These are phyloP conservation scores for Parascotia fuliginaria DNA, from an alignment of 2,888 invertebrate species.

Conservation along the genomic window DNA sequence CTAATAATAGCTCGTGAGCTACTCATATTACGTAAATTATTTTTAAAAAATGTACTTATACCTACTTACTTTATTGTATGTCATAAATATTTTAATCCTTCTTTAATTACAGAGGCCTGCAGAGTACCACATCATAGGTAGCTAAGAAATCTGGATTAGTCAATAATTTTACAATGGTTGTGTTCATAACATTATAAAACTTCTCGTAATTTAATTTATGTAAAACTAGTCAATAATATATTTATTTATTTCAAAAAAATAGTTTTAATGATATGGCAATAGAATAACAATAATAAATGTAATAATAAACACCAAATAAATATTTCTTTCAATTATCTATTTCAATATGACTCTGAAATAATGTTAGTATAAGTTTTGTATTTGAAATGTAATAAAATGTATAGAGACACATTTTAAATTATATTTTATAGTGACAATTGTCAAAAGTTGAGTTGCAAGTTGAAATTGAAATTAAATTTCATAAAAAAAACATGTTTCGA, in stretches of 20 bases:
- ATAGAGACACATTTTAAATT: no score
- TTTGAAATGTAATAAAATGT: constrained; percentile 19
- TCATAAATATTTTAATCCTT: not conserved
- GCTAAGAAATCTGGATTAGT: constrained; percentile 46
- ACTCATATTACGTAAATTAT: no score
- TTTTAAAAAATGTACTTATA: no score
- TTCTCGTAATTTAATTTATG: not conserved
- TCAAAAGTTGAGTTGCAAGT: not conserved
- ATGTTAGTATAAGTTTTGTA: constrained; percentile 28
- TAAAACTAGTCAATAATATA: constrained; percentile 6
- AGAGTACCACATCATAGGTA: constrained; percentile 78
- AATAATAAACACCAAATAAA: no score
- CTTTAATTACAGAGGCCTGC: constrained; percentile 69
- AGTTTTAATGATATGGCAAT: not conserved
- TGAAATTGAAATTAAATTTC: not conserved
- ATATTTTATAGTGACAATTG: constrained; percentile 1
- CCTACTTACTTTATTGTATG: not conserved
- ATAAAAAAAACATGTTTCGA: no score
- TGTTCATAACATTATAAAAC: constrained; percentile 54
- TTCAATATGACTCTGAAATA: not conserved
- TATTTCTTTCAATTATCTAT: not conserved
- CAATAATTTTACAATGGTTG: constrained; percentile 56
- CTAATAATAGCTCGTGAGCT: no score
- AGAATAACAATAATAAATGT: not conserved
- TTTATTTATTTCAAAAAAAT: no score